phyloP scores from a whole-genome alignment of 2,888 invertebrate genomes.

The Chrysodeixis includens region DNA sequence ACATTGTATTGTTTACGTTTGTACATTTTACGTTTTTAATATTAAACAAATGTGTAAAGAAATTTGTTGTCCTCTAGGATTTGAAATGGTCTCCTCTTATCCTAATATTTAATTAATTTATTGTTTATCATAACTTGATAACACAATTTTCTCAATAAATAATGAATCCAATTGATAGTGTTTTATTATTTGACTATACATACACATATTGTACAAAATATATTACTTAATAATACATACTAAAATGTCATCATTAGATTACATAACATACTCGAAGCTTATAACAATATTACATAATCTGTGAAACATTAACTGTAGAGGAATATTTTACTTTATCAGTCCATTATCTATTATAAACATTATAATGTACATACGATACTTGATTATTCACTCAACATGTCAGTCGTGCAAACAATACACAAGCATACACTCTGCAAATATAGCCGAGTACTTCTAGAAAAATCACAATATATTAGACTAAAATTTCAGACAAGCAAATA shows the following conservation, averaged over 20 bases:
- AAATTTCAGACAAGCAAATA: no score
- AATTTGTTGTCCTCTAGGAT: constrained; percentile 77
- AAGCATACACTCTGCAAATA: constrained; percentile 27
- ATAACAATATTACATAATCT: constrained; percentile 12
- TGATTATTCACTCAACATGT: constrained; percentile 16
- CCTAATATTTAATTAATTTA: constrained; percentile 85
- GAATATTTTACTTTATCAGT: not conserved
- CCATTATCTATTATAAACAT: not conserved
- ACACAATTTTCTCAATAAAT: constrained; percentile 88
- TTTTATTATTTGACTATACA: constrained; percentile 51
- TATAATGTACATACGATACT: not conserved
- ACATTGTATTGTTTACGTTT: constrained; percentile 84
- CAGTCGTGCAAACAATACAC: constrained; percentile 45
- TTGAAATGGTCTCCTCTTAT: constrained; percentile 78
- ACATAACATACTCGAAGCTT: constrained; percentile 44
- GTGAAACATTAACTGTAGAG: not conserved
- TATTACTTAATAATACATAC: constrained; percentile 23
- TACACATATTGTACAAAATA: constrained; percentile 17
- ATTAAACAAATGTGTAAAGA: constrained; percentile 72
- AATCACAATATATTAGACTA: not conserved
- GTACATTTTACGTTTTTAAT: constrained; percentile 85
- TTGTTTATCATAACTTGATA: constrained; percentile 87
- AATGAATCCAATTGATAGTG: constrained; percentile 71
- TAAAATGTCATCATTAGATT: constrained; percentile 34
- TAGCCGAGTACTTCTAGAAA: not conserved